phyloP scores from a whole-genome alignment of 2,888 invertebrate species.

The Yponomeuta malinellus region DNA sequence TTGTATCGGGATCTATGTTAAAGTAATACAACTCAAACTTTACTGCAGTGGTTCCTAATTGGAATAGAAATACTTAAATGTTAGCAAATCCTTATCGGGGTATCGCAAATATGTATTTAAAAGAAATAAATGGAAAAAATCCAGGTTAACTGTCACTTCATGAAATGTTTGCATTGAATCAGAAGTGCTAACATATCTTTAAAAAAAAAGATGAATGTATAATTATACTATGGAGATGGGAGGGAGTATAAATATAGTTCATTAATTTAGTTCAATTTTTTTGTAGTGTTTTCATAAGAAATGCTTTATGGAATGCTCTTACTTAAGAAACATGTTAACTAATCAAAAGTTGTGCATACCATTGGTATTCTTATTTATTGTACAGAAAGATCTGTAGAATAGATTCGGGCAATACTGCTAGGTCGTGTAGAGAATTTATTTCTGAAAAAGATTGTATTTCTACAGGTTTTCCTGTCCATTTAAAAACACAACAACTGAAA shows the following conservation, averaged over 20 bases:
- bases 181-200: conserved; percentile 65
- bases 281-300: conserved; percentile 64
- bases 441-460: neutral
- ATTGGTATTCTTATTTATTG: neutral
- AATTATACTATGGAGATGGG: conserved; percentile 36
- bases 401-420: neutral
- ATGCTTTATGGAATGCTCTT: conserved; percentile 60
- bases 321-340: conserved; percentile 23
- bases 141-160: conserved; percentile 23
- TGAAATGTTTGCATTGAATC: conserved; percentile 24
- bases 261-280: conserved; percentile 69
- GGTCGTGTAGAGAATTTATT: neutral
- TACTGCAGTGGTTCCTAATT: neutral
- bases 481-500: neutral
- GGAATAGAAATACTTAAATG: neutral
- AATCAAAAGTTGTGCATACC: neutral
- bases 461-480: neutral
- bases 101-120: neutral
- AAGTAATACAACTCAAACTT: neutral
- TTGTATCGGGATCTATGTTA: neutral
- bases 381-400: neutral
- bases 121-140: neutral
- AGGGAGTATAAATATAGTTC: conserved; percentile 49
- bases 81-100: conserved; percentile 42
- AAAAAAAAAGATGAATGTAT: conserved; percentile 41